Percentiles rank a stretch among this genome's conserved stretches.
Evolutionary conservation across 2,797 vertebrate species (phyloP).

Genomic region (Periophthalmus magnuspinnatus): DNA sequence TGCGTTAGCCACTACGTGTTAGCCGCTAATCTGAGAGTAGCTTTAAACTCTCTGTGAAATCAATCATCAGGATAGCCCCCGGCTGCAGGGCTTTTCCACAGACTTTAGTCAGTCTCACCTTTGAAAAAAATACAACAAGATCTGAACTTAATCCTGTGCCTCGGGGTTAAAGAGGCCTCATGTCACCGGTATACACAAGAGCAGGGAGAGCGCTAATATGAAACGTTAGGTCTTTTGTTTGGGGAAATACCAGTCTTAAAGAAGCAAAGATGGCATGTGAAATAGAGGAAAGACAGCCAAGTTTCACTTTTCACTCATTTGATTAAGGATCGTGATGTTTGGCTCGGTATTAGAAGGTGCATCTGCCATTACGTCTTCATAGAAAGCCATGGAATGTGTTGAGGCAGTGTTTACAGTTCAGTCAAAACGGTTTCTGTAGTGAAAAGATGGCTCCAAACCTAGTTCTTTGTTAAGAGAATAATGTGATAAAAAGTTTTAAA

Average conservation of each 20-base stretch:
- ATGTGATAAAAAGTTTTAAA: not conserved
- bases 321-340: not conserved
- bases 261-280: constrained; percentile 21
- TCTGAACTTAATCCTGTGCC: constrained; percentile 60
- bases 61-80: constrained; percentile 51
- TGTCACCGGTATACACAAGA: constrained; percentile 25
- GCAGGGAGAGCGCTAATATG: constrained; percentile 29
- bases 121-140: constrained; percentile 50
- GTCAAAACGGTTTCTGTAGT: not conserved
- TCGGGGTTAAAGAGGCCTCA: constrained; percentile 44
- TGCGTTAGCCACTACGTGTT: not conserved
- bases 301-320: constrained; percentile 3
- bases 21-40: not conserved
- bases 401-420: not conserved
- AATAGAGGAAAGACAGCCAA: not conserved
- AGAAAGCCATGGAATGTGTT: constrained; percentile 14
- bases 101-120: constrained; percentile 60
- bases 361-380: not conserved
- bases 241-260: constrained; percentile 25
- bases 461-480: not conserved
- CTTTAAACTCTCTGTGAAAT: constrained; percentile 47
- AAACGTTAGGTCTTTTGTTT: constrained; percentile 28
- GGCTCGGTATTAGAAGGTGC: not conserved
- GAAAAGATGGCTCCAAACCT: not conserved
- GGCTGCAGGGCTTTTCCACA: constrained; percentile 52